These are phyloP conservation scores for Campoplex nolae DNA, from an alignment of 2,888 invertebrate genomes.

Conservation along the genomic window DNA sequence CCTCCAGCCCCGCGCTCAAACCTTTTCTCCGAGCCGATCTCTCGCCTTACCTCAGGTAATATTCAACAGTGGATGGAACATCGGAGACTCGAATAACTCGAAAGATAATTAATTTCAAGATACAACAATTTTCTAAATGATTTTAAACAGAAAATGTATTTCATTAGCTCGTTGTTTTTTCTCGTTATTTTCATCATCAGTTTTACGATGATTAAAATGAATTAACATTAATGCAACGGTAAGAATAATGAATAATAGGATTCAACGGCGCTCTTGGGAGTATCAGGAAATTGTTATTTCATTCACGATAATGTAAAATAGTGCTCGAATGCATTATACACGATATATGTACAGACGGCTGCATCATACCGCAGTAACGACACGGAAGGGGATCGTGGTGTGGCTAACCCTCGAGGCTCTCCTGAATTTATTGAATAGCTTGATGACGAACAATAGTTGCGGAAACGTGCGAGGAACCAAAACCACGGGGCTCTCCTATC, in stretches of 20 bases:
- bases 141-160: background rate
- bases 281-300: slow-evolving; percentile 53
- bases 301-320: slow-evolving; percentile 44
- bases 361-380: slow-evolving; percentile 43
- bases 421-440: slow-evolving; percentile 67
- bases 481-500: slow-evolving; percentile 27
- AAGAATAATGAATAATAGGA: slow-evolving; percentile 29
- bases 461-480: slow-evolving; percentile 65
- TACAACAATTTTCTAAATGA: background rate
- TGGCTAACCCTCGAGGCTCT: slow-evolving; percentile 53
- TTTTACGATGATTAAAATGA: background rate
- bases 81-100: background rate
- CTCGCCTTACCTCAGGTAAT: background rate
- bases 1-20: background rate
- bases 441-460: slow-evolving; percentile 66
- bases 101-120: background rate
- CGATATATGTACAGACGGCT: background rate
- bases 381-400: slow-evolving; percentile 43
- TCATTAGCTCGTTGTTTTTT: background rate
- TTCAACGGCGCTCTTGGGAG: slow-evolving; percentile 28
- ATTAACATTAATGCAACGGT: background rate
- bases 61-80: background rate
- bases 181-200: background rate
- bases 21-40: background rate
- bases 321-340: slow-evolving; percentile 10